Evolutionary conservation across 1,140 invertebrate species (phyloP).

Genomic region (Pararge aegeria): DNA sequence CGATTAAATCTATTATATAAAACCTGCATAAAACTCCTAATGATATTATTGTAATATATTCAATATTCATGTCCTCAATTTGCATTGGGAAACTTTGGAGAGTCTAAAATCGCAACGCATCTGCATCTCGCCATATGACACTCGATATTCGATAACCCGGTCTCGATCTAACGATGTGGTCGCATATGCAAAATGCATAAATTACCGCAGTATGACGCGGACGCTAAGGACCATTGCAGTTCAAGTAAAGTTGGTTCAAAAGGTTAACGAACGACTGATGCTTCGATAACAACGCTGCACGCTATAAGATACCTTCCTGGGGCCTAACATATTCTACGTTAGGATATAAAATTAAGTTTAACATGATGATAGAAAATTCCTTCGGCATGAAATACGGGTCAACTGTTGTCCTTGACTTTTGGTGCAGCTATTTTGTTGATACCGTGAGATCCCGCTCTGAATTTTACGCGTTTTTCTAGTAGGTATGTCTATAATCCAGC

Average conservation of each 20-base stretch:
- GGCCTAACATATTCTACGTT: neutral
- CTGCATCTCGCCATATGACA: slow-evolving; percentile 17
- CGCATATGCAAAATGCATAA: slow-evolving; percentile 32
- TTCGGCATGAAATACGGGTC: too few relatives aligned
- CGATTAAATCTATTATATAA: too few relatives aligned
- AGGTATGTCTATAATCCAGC: too few relatives aligned
- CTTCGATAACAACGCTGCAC: slow-evolving; percentile 5
- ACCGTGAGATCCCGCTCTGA: too few relatives aligned
- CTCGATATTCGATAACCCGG: slow-evolving; percentile 32
- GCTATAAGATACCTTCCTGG: neutral
- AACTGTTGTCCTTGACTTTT: too few relatives aligned
- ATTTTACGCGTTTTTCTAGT: too few relatives aligned
- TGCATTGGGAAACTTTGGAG: slow-evolving; percentile 2
- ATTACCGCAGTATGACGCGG: slow-evolving; percentile 28
- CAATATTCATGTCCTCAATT: too few relatives aligned
- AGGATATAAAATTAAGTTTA: too few relatives aligned
- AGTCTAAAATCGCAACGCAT: slow-evolving; percentile 8
- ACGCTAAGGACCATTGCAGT: slow-evolving; percentile 24
- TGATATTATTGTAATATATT: too few relatives aligned
- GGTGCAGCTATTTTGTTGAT: too few relatives aligned
- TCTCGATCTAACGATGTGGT: slow-evolving; percentile 22
- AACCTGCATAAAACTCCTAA: too few relatives aligned
- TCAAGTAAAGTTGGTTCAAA: slow-evolving; percentile 15
- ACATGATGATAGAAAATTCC: too few relatives aligned
- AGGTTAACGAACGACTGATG: slow-evolving; percentile 21